Base-by-base conservation (phyloP, 2,888 invertebrate genomes). In the Bellardia bayeri region DNA sequence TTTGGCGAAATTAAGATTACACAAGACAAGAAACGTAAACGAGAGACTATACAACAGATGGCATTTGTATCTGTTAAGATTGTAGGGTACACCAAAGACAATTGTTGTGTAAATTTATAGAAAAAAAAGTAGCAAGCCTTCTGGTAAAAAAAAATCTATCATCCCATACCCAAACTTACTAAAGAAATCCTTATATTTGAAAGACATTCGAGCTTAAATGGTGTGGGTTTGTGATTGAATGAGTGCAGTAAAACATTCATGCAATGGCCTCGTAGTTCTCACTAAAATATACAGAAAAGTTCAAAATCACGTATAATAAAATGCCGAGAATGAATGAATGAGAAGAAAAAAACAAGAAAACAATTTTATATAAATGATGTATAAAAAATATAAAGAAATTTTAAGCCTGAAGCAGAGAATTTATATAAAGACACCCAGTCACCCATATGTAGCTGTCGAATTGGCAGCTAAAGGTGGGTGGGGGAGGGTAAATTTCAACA, bases 251-350 rank as follows among this genome's bases (percentile, higher is more conserved):
- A 30, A 64, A 49, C 69, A 64, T 69, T 56, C 69, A 68, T 83
- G 61, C 76, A 76, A 80, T 80, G 71, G 83, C 80, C 86, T 78
- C 66, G 51, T 61, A 56, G 66, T 80, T 64, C 58, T 30, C n/a
- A 23, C 56, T 54, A 30, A 75, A 75, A 69, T 63, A 63, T 45
- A 16, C 54, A 71, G 51, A 81, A 82, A 84, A 72, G 42, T 71
- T 82, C 51, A 79, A 87, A 85, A 85, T 85, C 85, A 87, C 85
- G 87, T 87, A 85, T 85, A 79, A 82, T 56, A 82, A 85, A 87
- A 85, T 85, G 71, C 78, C 85, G 63, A 85, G 49, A 85, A 71
- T 23, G 4, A 74, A 16, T 45, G 45, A 3, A 9, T 9, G 42
- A 42, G 9, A 7, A 51, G 37, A 16, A 16, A 30, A 42, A 45